These are phyloP conservation scores for Tachina lurida DNA, from an alignment of 2,888 invertebrate species.

Conservation along the genomic window DNA sequence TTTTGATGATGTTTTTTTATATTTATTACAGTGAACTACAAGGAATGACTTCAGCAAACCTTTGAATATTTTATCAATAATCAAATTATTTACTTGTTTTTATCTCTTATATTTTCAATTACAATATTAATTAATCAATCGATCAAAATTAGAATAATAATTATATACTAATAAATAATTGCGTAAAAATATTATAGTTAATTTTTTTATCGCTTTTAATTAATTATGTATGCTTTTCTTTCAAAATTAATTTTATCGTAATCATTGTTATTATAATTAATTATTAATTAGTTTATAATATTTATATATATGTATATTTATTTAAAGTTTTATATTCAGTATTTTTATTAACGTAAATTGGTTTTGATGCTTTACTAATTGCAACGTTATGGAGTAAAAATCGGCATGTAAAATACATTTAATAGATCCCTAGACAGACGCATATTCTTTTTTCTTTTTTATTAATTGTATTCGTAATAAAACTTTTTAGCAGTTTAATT, in stretches of 20 bases:
- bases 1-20: conserved; percentile 57
- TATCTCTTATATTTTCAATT: conserved; percentile 68
- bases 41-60: conserved; percentile 80
- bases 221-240: conserved; percentile 42
- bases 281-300: conserved; percentile 71
- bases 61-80: conserved; percentile 77
- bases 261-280: conserved; percentile 71
- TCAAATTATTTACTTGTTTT: conserved; percentile 50
- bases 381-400: too few species aligned
- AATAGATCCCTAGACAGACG: conserved; percentile 66
- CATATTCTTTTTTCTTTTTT: too few species aligned
- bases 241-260: conserved; percentile 67
- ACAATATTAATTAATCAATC: conserved; percentile 70
- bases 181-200: conserved; percentile 78
- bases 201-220: conserved; percentile 54
- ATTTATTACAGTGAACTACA: conserved; percentile 80
- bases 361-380: conserved; percentile 62
- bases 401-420: conserved; percentile 67
- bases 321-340: conserved; percentile 29
- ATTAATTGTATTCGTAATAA: conserved; percentile 62
- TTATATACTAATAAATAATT: conserved; percentile 80
- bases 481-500: conserved; percentile 54
- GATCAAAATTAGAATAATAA: conserved; percentile 74
- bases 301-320: conserved; percentile 52
- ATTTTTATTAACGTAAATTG: conserved; percentile 57